phyloP scores from a whole-genome alignment of 1,140 invertebrate species.

The Heliconius hermathena region DNA sequence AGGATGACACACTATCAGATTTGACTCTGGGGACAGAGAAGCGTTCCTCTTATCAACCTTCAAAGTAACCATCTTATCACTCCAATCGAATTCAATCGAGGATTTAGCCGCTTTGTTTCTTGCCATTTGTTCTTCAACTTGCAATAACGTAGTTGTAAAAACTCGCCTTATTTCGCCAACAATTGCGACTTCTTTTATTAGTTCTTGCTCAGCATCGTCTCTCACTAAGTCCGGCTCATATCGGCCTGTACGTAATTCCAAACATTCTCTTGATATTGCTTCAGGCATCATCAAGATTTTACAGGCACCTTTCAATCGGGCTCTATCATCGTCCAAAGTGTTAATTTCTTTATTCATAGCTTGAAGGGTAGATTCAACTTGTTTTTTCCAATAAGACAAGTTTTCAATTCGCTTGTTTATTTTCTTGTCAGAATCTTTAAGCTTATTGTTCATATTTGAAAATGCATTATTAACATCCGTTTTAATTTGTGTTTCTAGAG shows the following conservation, averaged over 20 bases:
- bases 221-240: constrained; percentile 91
- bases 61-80: constrained; percentile 90
- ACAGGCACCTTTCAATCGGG: constrained; percentile 84
- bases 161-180: constrained; percentile 85
- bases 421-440: constrained; percentile 83
- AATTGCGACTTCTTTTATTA: constrained; percentile 87
- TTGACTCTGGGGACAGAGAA: constrained; percentile 83
- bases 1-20: constrained; percentile 84
- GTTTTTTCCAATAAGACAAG: constrained; percentile 85
- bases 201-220: constrained; percentile 91
- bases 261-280: constrained; percentile 86
- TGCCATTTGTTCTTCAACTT: constrained; percentile 88
- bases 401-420: constrained; percentile 83
- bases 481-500: constrained; percentile 52
- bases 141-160: constrained; percentile 83
- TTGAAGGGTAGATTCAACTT: constrained; percentile 84
- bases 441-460: constrained; percentile 82
- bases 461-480: constrained; percentile 73
- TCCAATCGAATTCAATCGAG: constrained; percentile 92
- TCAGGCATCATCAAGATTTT: constrained; percentile 85
- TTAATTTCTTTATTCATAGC: constrained; percentile 86
- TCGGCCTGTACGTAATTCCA: constrained; percentile 88
- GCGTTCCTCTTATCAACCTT: constrained; percentile 86
- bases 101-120: constrained; percentile 89
- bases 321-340: constrained; percentile 83